These are phyloP conservation scores for Mactromeris polynyma DNA, from an alignment of 2,888 invertebrate species.

Conservation along the genomic window DNA sequence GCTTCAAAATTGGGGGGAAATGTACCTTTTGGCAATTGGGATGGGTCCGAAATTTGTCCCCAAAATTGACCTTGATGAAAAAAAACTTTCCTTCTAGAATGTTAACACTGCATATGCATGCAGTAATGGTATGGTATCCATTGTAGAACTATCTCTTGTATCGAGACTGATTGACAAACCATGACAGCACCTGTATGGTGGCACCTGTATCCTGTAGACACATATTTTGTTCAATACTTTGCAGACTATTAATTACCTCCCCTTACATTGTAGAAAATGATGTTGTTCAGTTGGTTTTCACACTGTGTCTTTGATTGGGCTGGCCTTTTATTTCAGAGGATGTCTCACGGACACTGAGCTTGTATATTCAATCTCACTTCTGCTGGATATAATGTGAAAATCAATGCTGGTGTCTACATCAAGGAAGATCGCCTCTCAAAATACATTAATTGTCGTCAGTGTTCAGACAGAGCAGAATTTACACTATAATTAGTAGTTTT, in stretches of 20 bases:
- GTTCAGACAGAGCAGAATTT: slow-evolving; percentile 39
- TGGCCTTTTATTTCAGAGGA: background rate
- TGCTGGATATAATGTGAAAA: slow-evolving; percentile 38
- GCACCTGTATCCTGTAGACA: no score
- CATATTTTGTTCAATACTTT: no score
- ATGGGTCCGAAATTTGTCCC: no score
- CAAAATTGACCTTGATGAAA: no score
- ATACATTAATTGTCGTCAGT: slow-evolving; percentile 47
- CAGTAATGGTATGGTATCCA: no score
- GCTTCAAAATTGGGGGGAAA: no score
- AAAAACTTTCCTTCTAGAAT: no score
- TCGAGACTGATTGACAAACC: no score
- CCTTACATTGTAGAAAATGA: background rate
- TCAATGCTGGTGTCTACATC: slow-evolving; percentile 44
- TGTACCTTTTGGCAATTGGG: no score
- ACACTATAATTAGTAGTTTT: slow-evolving; percentile 35
- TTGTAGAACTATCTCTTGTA: no score
- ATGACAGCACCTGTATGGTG: no score
- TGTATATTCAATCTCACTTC: slow-evolving; percentile 38
- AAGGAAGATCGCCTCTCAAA: slow-evolving; percentile 35
- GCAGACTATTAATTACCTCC: background rate
- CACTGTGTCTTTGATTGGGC: background rate
- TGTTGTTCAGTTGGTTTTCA: background rate
- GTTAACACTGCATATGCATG: no score
- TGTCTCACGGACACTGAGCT: slow-evolving; percentile 16